phyloP scores from a whole-genome alignment of 92 coral and sea anemone species.

The Actinernus sp. region DNA sequence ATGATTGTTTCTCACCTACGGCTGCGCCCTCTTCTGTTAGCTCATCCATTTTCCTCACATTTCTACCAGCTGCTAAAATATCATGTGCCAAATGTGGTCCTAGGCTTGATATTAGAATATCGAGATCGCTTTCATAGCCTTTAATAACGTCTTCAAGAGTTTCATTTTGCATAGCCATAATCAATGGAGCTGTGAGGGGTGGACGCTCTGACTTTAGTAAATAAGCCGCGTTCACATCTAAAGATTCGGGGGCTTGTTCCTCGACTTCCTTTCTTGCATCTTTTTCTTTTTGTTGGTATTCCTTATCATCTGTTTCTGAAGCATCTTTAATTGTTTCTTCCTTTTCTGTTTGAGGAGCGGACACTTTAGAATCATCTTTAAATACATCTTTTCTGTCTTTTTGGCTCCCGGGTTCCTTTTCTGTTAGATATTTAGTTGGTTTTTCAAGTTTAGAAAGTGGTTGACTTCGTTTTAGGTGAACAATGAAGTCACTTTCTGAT shows the following conservation, averaged over 20 bases:
- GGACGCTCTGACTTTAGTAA: slow-evolving; percentile 22
- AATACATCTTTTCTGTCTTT: too few species aligned
- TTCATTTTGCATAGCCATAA: slow-evolving; percentile 29
- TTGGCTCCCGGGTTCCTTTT: too few species aligned
- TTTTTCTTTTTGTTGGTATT: too few species aligned
- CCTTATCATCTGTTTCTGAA: too few species aligned
- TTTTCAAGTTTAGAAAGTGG: background rate
- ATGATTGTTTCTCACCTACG: too few species aligned
- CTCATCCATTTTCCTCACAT: too few species aligned
- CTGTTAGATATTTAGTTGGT: background rate
- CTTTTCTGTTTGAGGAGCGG: too few species aligned
- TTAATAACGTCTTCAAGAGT: slow-evolving; percentile 45
- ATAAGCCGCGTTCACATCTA: slow-evolving; percentile 7
- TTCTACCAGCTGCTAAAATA: background rate
- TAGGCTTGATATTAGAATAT: slow-evolving; percentile 1
- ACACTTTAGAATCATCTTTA: too few species aligned
- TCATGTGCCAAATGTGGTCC: slow-evolving; percentile 7
- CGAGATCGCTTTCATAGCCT: slow-evolving; percentile 38
- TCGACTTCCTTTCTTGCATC: background rate
- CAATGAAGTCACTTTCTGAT: background rate
- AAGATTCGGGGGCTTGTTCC: too few species aligned
- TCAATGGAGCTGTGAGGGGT: slow-evolving; percentile 7
- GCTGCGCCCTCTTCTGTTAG: too few species aligned
- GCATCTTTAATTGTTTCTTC: too few species aligned
- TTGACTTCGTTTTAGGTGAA: background rate